A percentile compares a stretch with the other conserved stretches of the same genome.
Evolutionary conservation across 2,888 invertebrate species (phyloP).

Genomic region (Heliconius hortense): DNA sequence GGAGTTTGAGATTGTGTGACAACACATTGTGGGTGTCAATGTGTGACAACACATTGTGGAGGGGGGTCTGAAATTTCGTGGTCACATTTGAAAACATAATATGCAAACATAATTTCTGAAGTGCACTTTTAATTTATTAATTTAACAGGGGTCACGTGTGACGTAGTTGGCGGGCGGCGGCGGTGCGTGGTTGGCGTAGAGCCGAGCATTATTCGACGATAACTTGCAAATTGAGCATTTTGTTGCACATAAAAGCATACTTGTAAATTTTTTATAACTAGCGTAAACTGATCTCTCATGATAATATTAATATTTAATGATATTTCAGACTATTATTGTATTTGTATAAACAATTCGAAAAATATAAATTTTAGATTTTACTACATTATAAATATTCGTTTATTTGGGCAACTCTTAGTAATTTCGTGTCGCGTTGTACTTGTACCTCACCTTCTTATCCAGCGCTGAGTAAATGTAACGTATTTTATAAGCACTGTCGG

Average conservation of each 20-base stretch:
- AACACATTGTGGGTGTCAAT: neutral
- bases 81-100: neutral
- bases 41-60: neutral
- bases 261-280: slow-evolving; percentile 80
- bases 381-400: slow-evolving; percentile 68
- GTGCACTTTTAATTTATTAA: too few relatives aligned
- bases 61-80: neutral
- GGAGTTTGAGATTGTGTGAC: too few relatives aligned
- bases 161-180: neutral
- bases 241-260: slow-evolving; percentile 71
- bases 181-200: slow-evolving; percentile 1
- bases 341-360: slow-evolving; percentile 78
- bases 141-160: neutral
- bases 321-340: slow-evolving; percentile 76
- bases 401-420: slow-evolving; percentile 68
- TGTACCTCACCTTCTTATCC: slow-evolving; percentile 70
- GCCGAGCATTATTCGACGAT: slow-evolving; percentile 65
- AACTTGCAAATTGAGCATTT: slow-evolving; percentile 66
- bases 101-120: neutral
- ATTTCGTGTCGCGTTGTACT: slow-evolving; percentile 66
- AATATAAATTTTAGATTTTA: slow-evolving; percentile 73
- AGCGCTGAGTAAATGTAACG: slow-evolving; percentile 70
- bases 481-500: slow-evolving; percentile 75
- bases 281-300: slow-evolving; percentile 81
- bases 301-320: slow-evolving; percentile 77